A percentile compares a stretch with the other conserved stretches of the same genome.
Evolutionary conservation across 2,797 vertebrate genomes (phyloP).

Genomic region (Falco berigora): DNA sequence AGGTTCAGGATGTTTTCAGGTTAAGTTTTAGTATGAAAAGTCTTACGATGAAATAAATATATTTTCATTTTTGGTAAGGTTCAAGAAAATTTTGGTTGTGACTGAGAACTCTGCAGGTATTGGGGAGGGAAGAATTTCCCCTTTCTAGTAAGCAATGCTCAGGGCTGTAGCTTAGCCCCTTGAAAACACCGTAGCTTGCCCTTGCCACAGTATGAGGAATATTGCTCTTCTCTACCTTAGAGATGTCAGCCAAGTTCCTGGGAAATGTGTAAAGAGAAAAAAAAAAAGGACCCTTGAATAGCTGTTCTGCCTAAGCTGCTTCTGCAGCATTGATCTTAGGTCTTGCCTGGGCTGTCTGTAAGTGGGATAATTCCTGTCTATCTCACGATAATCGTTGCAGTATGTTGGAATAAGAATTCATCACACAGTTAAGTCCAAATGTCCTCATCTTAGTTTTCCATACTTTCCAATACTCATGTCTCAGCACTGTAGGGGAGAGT

Average conservation of each 20-base stretch:
- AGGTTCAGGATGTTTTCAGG: not conserved
- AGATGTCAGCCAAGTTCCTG: not conserved
- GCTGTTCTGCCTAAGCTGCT: not conserved
- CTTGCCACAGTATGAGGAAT: not conserved
- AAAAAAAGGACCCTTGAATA: not conserved
- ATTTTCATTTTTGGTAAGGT: not conserved
- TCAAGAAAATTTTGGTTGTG: not conserved
- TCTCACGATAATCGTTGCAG: not conserved
- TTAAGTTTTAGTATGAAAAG: not conserved
- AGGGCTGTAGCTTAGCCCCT: not conserved
- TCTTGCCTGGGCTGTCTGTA: not conserved
- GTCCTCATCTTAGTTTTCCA: not conserved
- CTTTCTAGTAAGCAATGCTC: not conserved
- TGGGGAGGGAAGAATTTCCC: not conserved
- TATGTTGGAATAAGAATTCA: not conserved
- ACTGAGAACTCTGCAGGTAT: not conserved
- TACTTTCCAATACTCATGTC: not conserved
- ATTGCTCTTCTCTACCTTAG: not conserved
- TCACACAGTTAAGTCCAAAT: not conserved
- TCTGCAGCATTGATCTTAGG: not conserved
- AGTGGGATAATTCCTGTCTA: not conserved
- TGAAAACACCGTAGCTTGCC: not conserved
- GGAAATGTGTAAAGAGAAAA: not conserved
- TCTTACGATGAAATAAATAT: not conserved
- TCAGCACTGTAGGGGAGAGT: not conserved